phyloP scores from a whole-genome alignment of 1,140 invertebrate species.

The Lasioglossum albipes region DNA sequence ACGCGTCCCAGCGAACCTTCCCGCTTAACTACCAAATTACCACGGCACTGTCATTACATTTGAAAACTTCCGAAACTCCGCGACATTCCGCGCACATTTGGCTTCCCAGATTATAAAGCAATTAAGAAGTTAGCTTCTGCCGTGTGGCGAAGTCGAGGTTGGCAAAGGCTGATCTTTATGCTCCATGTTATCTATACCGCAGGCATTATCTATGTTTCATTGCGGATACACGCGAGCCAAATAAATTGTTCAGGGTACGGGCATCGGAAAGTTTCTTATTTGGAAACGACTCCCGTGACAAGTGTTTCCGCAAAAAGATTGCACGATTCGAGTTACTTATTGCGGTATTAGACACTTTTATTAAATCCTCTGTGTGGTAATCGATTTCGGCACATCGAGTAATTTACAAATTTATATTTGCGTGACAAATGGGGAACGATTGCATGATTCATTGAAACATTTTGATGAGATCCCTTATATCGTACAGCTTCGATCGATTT shows the following conservation, averaged over 20 bases:
- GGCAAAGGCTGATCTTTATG: not conserved
- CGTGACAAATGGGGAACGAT: too few relatives aligned
- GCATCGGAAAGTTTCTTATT: not conserved
- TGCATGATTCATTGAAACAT: too few relatives aligned
- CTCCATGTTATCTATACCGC: not conserved
- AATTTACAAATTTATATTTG: too few relatives aligned
- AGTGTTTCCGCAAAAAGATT: too few relatives aligned
- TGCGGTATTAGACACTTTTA: too few relatives aligned
- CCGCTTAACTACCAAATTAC: not conserved
- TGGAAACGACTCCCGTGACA: not conserved
- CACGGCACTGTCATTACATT: not conserved
- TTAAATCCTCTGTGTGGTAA: too few relatives aligned
- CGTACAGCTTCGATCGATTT: too few relatives aligned
- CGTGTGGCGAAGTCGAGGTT: not conserved
- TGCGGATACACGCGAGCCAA: not conserved
- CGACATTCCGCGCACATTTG: conserved; percentile 1
- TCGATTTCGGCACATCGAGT: too few relatives aligned
- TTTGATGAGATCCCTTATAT: too few relatives aligned
- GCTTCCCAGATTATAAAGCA: conserved; percentile 1
- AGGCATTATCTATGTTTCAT: not conserved
- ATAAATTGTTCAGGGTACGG: not conserved
- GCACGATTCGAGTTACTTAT: too few relatives aligned
- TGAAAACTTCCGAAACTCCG: not conserved
- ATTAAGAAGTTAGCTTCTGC: not conserved
- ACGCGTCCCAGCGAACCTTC: not conserved